Evolutionary conservation across 2,888 invertebrate genomes (phyloP), one percentile per base, ranked within the genome.

Genomic region (Monochamus alternatus): DNA sequence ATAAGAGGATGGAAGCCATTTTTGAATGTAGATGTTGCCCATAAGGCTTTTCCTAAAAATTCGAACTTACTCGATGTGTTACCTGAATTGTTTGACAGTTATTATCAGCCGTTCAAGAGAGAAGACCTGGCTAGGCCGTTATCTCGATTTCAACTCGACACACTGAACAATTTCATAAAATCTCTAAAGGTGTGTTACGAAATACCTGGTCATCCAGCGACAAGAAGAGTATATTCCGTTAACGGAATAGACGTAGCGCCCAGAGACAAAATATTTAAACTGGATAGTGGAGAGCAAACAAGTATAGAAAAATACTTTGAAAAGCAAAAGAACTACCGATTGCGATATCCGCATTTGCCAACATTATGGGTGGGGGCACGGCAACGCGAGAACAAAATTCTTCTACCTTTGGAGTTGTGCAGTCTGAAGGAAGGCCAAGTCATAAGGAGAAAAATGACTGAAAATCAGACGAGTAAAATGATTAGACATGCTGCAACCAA

Each of bases 1-100:
- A 93, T 97, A 78, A 93, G 98, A 70, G 97, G 97, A 10, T 95
- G 96, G 92, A 93, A 92, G 82, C 95, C 96, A 69, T 95, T 94
- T 88, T 89, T 99, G 55, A 99, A 99, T 88, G 93, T 99, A 74
- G 98, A 99, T 89, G 94, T 96, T 55, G 93, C 94, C 0, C 95
- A 96, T 85, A 96, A 96, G 88, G 95, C 94, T 0, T 96, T 96
- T 84, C 95, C 95, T 0, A 92, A 88, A 63, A 84, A 86, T 8
- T 91, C 92, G 72, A 81, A 76, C 2, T 84, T 94, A 22, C 73
- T 92, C 0, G 87, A 92, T 0, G 71, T 80, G 5, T 55, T 84
- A 31, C 14, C 64, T 1, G 80, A 84, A 10, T 22, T 83, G 5
- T 66, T 81, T 4, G 67, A 43, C n/a, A 66, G 59, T 5, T 8